Conservation (phyloP, 2,797 vertebrate genomes). For the Xiphorhynchus erythropygius region DNA sequence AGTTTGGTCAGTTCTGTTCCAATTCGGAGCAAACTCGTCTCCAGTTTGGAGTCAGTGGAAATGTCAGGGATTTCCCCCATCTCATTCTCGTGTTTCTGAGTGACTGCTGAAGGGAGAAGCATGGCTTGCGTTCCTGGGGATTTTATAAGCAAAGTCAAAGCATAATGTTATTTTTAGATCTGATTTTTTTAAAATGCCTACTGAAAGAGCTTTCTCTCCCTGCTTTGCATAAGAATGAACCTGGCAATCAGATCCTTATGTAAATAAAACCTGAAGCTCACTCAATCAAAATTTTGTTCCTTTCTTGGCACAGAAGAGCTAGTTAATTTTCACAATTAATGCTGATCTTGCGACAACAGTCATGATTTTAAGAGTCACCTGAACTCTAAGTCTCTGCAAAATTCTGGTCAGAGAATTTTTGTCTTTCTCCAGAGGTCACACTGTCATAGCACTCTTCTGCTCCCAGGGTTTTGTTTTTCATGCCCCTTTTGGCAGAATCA, state of each 20-base stretch:
- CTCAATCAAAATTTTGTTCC: constrained; percentile 47
- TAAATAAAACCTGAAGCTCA: constrained; percentile 35
- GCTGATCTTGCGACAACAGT: constrained; percentile 11
- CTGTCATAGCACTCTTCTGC: background rate
- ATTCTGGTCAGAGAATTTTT: background rate
- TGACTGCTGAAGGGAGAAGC: background rate
- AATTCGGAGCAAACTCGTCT: background rate
- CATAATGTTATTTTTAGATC: constrained; percentile 32
- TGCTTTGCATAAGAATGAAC: constrained; percentile 51
- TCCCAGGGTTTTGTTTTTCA: background rate
- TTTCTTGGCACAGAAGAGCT: constrained; percentile 5
- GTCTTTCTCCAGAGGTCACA: background rate
- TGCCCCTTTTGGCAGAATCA: background rate
- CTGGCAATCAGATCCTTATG: constrained; percentile 50
- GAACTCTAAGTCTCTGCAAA: background rate
- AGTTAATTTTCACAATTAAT: background rate
- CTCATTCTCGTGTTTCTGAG: background rate
- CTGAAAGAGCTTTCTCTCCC: constrained; percentile 12
- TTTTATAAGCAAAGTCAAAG: background rate
- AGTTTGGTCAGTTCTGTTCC: background rate
- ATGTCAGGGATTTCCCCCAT: background rate
- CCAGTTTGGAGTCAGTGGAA: background rate
- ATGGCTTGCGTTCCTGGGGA: background rate
- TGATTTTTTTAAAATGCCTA: constrained; percentile 4
- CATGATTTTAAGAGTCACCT: background rate